Evolutionary conservation across 92 coral and sea anemone genomes (phyloP).

Genomic region (Palythoa heliodiscus): DNA sequence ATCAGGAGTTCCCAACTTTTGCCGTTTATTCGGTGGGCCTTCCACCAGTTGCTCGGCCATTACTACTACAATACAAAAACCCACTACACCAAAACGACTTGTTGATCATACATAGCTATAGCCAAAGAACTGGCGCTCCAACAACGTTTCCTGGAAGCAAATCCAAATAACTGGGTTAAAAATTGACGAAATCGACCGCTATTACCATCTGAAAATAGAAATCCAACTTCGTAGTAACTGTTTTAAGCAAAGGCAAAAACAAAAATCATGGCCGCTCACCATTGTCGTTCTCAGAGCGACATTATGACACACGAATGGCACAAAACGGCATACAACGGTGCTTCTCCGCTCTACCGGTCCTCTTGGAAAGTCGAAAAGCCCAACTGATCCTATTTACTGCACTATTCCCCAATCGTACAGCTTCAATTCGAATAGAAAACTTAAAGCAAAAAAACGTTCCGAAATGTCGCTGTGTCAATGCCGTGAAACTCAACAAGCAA

Average conservation of each 20-base stretch:
- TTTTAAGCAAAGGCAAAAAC: constrained; percentile 97
- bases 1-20: constrained; percentile 94
- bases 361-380: constrained; percentile 65
- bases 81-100: constrained; percentile 99
- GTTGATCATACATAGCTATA: constrained; percentile 99
- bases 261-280: constrained; percentile 99
- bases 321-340: constrained; percentile 81
- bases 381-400: constrained; percentile 62
- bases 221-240: constrained; percentile 77
- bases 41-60: constrained; percentile 99
- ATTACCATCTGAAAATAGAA: constrained; percentile 56
- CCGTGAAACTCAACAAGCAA: constrained; percentile 99
- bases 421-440: constrained; percentile 82
- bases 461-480: constrained; percentile 99
- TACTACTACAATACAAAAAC: constrained; percentile 99
- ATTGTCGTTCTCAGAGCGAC: constrained; percentile 99
- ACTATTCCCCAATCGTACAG: constrained; percentile 65
- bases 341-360: constrained; percentile 74
- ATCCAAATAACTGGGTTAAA: constrained; percentile 78
- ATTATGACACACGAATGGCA: constrained; percentile 97
- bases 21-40: constrained; percentile 99
- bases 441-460: constrained; percentile 92
- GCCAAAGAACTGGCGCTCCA: constrained; percentile 82
- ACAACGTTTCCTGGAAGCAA: constrained; percentile 87
- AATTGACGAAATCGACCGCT: constrained; percentile 54